phyloP scores from a whole-genome alignment of 2,888 invertebrate genomes.

The Andrena trimmerana region DNA sequence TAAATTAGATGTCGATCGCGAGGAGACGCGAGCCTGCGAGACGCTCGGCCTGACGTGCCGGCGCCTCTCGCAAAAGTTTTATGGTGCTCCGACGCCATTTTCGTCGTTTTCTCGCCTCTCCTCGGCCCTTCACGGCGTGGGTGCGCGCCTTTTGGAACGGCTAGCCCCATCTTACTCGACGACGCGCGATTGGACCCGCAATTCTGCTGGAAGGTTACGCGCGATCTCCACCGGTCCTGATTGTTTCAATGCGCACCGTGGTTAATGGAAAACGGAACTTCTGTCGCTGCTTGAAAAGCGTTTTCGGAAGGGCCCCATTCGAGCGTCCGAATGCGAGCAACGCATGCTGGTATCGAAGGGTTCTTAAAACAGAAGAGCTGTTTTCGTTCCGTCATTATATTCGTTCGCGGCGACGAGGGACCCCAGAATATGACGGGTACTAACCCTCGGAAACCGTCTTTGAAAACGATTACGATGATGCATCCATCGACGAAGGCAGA shows the following conservation, averaged over 20 bases:
- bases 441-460: slow-evolving; percentile 42
- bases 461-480: slow-evolving; percentile 52
- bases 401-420: not conserved
- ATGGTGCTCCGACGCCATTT: slow-evolving; percentile 26
- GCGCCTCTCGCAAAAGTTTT: slow-evolving; percentile 53
- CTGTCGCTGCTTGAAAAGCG: not conserved
- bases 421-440: not conserved
- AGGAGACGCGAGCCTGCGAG: slow-evolving; percentile 33
- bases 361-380: not conserved
- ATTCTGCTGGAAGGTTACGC: not conserved
- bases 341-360: not conserved
- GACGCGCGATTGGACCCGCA: slow-evolving; percentile 9
- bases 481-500: not conserved
- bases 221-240: not conserved
- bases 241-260: not conserved
- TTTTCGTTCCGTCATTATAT: slow-evolving; percentile 23
- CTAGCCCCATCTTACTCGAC: not conserved
- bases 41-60: slow-evolving; percentile 59
- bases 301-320: slow-evolving; percentile 6
- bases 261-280: not conserved
- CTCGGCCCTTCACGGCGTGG: slow-evolving; percentile 9
- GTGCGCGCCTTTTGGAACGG: slow-evolving; percentile 2
- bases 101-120: slow-evolving; percentile 6
- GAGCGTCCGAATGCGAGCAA: not conserved
- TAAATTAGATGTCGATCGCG: slow-evolving; percentile 68